Conservation (phyloP, 2,797 vertebrate genomes). For the Apogon talboti region DNA sequence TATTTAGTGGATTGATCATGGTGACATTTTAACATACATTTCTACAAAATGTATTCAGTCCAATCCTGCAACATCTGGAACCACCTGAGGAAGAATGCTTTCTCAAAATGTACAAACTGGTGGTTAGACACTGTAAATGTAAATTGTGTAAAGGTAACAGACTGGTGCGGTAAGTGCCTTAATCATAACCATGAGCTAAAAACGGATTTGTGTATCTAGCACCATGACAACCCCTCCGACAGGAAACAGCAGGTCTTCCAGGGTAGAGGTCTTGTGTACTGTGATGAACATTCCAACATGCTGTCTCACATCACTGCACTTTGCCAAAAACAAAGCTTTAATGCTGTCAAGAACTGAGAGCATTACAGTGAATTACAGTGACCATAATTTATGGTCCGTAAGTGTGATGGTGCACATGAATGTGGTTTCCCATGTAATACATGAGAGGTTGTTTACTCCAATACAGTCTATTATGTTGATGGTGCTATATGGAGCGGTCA, state of each 20-base stretch:
- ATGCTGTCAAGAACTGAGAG: slow-evolving; percentile 6
- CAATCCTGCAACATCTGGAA: too few species aligned
- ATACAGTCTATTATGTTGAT: background rate
- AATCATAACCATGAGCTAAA: too few species aligned
- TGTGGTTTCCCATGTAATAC: background rate
- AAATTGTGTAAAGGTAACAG: too few species aligned
- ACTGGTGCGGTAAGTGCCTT: too few species aligned
- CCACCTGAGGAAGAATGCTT: too few species aligned
- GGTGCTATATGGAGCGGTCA: background rate
- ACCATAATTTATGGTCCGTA: background rate
- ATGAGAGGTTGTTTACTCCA: background rate
- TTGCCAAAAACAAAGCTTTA: slow-evolving; percentile 21
- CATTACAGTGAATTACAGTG: background rate
- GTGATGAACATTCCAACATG: slow-evolving; percentile 12
- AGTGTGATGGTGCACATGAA: background rate
- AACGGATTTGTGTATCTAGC: too few species aligned
- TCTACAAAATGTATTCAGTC: too few species aligned
- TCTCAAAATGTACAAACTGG: too few species aligned
- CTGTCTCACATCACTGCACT: slow-evolving; percentile 13
- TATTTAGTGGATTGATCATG: too few species aligned
- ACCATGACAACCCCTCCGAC: too few species aligned
- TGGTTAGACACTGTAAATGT: too few species aligned
- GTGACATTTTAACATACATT: too few species aligned
- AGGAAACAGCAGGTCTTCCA: slow-evolving; percentile 2
- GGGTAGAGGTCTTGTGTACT: background rate